A percentile compares a stretch with the other conserved stretches of the same genome.
phyloP scores from a whole-genome alignment of 1,140 invertebrate genomes.

The Dreissena polymorpha region DNA sequence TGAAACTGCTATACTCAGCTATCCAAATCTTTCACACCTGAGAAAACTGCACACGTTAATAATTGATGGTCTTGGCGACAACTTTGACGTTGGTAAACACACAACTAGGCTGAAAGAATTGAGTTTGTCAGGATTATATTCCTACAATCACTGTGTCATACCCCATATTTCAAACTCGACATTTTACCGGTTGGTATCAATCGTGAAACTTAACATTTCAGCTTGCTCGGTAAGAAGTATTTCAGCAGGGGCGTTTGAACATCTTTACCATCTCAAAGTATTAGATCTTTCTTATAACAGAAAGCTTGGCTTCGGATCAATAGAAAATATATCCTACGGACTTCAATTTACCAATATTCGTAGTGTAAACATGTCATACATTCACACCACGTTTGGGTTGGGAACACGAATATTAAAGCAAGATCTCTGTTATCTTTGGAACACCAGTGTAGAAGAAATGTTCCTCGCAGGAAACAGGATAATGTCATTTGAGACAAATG shows the following conservation, averaged over 20 bases:
- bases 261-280: constrained; percentile 11
- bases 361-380: constrained; percentile 15
- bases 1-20: background rate
- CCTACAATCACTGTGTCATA: background rate
- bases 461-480: background rate
- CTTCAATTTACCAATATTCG: constrained; percentile 35
- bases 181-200: background rate
- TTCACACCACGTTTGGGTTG: background rate
- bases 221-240: no score
- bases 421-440: constrained; percentile 35
- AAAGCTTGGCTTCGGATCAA: constrained; percentile 5
- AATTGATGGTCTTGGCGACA: constrained; percentile 11
- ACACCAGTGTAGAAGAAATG: constrained; percentile 31
- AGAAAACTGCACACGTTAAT: background rate
- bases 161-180: background rate
- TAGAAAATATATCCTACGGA: constrained; percentile 25
- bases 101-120: background rate
- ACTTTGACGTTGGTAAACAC: background rate
- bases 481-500: constrained; percentile 15
- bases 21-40: constrained; percentile 4
- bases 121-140: background rate
- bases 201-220: constrained; percentile 50
- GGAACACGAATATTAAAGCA: background rate
- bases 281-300: constrained; percentile 47
- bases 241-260: constrained; percentile 22